Conservation (phyloP, 2,797 vertebrate species). For the Austrolebias charrua region DNA sequence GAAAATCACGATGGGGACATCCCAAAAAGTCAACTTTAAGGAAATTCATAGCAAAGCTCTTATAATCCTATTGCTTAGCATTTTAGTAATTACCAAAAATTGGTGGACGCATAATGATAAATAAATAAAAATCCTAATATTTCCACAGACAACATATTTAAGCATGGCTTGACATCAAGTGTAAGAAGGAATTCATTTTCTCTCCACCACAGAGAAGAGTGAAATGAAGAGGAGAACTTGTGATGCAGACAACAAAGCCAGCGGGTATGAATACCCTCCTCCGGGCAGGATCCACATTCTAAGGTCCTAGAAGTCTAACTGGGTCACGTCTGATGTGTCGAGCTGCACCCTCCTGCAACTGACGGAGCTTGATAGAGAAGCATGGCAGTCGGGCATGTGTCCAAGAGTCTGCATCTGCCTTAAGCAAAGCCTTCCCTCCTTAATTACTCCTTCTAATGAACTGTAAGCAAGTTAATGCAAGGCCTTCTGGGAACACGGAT, state of each 20-base stretch:
- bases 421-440: constrained; percentile 16
- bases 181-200: constrained; percentile 21
- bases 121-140: no score
- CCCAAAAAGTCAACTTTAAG: not conserved
- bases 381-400: constrained; percentile 33
- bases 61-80: not conserved
- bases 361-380: constrained; percentile 39
- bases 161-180: constrained; percentile 35
- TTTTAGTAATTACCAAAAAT: not conserved
- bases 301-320: constrained; percentile 65
- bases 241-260: constrained; percentile 50
- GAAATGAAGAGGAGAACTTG: constrained; percentile 26
- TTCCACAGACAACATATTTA: not conserved
- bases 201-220: constrained; percentile 24
- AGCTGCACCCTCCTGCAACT: constrained; percentile 43
- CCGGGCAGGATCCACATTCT: constrained; percentile 54
- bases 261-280: constrained; percentile 58
- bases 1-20: no score
- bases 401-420: constrained; percentile 40
- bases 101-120: no score
- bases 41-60: not conserved
- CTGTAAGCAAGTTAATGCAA: constrained; percentile 35
- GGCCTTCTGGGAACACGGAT: constrained; percentile 28
- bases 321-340: constrained; percentile 70
- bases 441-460: constrained; percentile 54